Evolutionary conservation across 64 coral and sea anemone genomes (phyloP), one percentile per base, ranked within the genome.

Genomic region (Montipora cactus): DNA sequence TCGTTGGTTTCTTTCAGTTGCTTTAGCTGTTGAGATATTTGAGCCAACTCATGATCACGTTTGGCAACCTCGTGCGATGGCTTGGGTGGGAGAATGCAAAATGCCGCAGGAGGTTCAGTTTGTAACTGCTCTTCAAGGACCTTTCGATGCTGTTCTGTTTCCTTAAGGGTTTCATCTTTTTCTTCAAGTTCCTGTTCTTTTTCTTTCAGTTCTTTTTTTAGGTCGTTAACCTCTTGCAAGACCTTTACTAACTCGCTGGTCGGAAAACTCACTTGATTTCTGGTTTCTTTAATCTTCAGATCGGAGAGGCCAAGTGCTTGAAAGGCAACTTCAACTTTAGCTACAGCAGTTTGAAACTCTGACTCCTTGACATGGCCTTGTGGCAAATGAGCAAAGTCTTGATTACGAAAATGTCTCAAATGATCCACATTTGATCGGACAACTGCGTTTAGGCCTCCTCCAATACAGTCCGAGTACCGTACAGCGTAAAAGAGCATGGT

Each of bases 401-500:
- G 15, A 50, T 91, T 91, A 55, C 89, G 89, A 81, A 91, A 62
- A 45, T 81, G 1, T 23, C 89, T 67, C 1, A 91, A 9, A 67
- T 81, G 49, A 69, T 91, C 79, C 47, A 91, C 79, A 13, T 47
- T 82, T 47, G 12, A 70, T 23, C 73, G 20, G 28, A 91, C 78
- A 18, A 49, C 67, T 62, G 46, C 7, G 47, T 22, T 73, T 0
- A 70, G 45, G 73, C 10, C 22, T 12, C 59, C 18, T 19, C 89
- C 89, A 18, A 91, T 45, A 82, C 78, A 69, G 47, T 91, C 89
- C n/a, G 89, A 91, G 79, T 44, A 91, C n/a, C 83, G 89, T n/a
- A 91, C 0, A 20, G 89, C 77, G 19, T 91, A 91, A 25, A 91
- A 91, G 7, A 88, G 47, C 47, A 77, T 77, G n/a, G 23, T 77